Conservation (phyloP, 2,888 invertebrate genomes). For the Eubasilissa splendida region DNA sequence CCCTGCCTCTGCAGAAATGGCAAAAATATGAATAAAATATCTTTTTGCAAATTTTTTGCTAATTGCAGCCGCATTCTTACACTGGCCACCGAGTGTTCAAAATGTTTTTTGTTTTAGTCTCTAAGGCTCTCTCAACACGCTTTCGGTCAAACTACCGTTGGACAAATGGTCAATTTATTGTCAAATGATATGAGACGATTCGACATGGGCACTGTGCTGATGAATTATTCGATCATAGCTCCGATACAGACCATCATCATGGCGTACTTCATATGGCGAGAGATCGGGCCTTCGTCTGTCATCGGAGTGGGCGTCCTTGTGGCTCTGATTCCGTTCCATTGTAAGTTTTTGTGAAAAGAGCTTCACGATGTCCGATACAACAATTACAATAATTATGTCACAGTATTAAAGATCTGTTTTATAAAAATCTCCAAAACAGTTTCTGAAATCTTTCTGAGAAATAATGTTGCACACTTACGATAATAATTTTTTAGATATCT, state of each 20-base stretch:
- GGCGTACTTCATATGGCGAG: constrained; percentile 82
- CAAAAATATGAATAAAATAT: constrained; percentile 59
- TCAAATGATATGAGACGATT: constrained; percentile 96
- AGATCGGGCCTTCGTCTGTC: constrained; percentile 79
- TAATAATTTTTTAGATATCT: too few species aligned
- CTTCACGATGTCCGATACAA: too few species aligned
- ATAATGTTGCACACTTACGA: too few species aligned
- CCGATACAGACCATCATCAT: constrained; percentile 88
- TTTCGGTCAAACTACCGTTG: constrained; percentile 86
- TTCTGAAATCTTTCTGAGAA: too few species aligned
- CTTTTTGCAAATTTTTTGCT: background rate
- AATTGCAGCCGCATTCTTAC: background rate
- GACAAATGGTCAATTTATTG: constrained; percentile 86
- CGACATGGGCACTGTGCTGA: constrained; percentile 89
- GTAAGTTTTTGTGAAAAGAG: constrained; percentile 62
- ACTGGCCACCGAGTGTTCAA: too few species aligned
- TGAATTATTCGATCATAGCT: constrained; percentile 94
- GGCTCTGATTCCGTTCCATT: constrained; percentile 82
- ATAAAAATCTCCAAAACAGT: too few species aligned
- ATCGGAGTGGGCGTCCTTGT: constrained; percentile 81
- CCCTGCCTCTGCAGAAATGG: too few species aligned
- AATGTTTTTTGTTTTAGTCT: constrained; percentile 63
- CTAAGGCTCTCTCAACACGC: constrained; percentile 84
- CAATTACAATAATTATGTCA: too few species aligned
- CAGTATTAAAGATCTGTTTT: too few species aligned